Base-by-base conservation (phyloP, 2,888 invertebrate genomes). In the Pegoplata infirma region DNA sequence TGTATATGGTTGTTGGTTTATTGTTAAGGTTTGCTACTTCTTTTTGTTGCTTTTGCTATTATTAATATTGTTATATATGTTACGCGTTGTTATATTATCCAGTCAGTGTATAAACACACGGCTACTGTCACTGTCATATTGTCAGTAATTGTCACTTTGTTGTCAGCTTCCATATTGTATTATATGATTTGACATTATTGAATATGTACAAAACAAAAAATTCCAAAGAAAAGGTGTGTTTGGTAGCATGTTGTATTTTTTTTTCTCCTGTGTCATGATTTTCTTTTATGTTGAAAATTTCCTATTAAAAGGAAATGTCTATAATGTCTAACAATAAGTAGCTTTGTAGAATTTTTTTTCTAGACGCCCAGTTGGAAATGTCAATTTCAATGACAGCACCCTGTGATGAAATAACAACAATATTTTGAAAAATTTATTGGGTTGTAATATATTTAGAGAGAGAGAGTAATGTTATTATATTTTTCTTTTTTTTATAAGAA, bases 121-220 rank as follows among this genome's bases (percentile, higher is more conserved):
- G 73, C 72, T 72, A 73, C 77, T 77, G 81, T 67, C 74, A 75
- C 55, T 51, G 61, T 74, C 66, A 67, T 56, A 67, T 69, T 82
- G 85, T 84, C 85, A 84, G 85, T 85, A 86, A 86, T 86, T 87
- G 86, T 86, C 86, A 86, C 84, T 84, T 84, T 85, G 63, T 73
- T 84, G 84, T 84, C 86, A 84, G 86, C 83, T 87, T 82, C 82
- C 66, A 58, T 63, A 80, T 76, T 76, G 63, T 46, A 53, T 72
- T 71, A 71, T 71, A 46, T 69, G 73, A 76, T 76, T 79, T 67
- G 68, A 76, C 67, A 71, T 59, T 76, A 80, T 81, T 81, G 73
- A 67, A 68, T 69, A 67, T 55, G 8, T 25, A 55, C 21, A 61
- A 25, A 47, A 44, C 19, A 53, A 10, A 25, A 5, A 2, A 58